Percentiles rank a stretch among this genome's conserved stretches.
These are phyloP conservation scores for Taphrorychus bicolor DNA, from an alignment of 2,888 invertebrate species.

Conservation along the genomic window DNA sequence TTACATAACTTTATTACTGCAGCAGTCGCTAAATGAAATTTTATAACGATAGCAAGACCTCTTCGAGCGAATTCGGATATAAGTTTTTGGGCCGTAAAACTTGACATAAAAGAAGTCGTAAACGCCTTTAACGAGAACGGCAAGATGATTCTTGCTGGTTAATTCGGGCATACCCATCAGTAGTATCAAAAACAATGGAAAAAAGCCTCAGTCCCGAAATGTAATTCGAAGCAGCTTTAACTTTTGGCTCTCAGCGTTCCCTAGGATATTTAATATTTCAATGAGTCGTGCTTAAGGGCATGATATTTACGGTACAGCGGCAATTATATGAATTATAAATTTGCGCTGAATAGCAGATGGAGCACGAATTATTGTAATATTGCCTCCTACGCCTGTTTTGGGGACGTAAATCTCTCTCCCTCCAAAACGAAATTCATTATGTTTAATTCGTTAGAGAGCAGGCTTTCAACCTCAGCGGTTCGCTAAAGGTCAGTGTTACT, in stretches of 20 bases:
- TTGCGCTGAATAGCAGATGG: not conserved
- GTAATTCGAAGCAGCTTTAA: too few species aligned
- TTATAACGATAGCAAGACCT: conserved; percentile 14
- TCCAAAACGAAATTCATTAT: not conserved
- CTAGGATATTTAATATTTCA: conserved; percentile 3
- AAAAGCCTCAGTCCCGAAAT: too few species aligned
- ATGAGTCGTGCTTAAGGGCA: not conserved
- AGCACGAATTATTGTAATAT: not conserved
- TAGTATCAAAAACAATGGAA: too few species aligned
- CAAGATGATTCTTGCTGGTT: not conserved
- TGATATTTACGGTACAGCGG: not conserved
- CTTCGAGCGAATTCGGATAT: conserved; percentile 18
- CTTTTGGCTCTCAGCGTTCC: not conserved
- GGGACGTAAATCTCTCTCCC: not conserved
- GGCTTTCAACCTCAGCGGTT: not conserved
- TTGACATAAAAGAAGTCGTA: conserved; percentile 3
- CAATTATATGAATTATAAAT: conserved; percentile 2
- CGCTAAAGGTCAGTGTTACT: too few species aligned
- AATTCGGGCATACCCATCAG: not conserved
- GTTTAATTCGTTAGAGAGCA: not conserved
- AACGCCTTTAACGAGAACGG: not conserved
- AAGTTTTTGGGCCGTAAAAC: conserved; percentile 19
- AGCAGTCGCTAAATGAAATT: conserved; percentile 12
- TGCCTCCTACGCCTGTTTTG: not conserved
- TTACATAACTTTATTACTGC: not conserved